Percentiles rank a stretch among this genome's conserved stretches.
Conservation (phyloP, 2,888 invertebrate genomes). For the Hypomecis atomaria region DNA sequence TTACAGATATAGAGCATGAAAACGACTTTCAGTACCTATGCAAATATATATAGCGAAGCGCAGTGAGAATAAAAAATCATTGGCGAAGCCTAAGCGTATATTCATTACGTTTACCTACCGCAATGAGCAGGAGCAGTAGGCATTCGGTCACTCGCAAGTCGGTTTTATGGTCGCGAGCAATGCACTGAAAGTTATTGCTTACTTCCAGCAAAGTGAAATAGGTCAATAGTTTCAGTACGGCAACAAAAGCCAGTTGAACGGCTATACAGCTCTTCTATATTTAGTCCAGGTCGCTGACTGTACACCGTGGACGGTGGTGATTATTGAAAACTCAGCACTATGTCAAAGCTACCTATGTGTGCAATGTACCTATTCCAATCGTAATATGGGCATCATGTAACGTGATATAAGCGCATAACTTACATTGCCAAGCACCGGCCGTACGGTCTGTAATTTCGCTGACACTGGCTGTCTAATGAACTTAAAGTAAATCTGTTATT, state of each 20-base stretch:
- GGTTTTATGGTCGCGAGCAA: slow-evolving; percentile 74
- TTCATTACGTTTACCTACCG: slow-evolving; percentile 39
- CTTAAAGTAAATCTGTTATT: background rate
- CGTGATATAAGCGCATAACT: slow-evolving; percentile 22
- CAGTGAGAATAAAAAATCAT: too few relatives aligned
- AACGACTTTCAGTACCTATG: slow-evolving; percentile 11
- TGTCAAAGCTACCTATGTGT: slow-evolving; percentile 18
- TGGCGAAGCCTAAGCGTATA: slow-evolving; percentile 23
- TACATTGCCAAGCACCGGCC: background rate
- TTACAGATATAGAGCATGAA: slow-evolving; percentile 2
- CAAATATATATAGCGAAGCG: slow-evolving; percentile 34
- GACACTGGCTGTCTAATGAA: background rate
- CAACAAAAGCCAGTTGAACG: slow-evolving; percentile 81
- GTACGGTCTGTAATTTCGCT: slow-evolving; percentile 15
- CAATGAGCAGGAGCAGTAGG: slow-evolving; percentile 52
- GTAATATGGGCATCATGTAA: slow-evolving; percentile 16
- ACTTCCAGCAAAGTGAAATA: slow-evolving; percentile 83
- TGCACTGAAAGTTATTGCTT: slow-evolving; percentile 83
- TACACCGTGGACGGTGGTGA: slow-evolving; percentile 14
- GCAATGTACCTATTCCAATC: slow-evolving; percentile 15
- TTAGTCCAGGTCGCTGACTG: slow-evolving; percentile 67
- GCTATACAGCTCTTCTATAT: slow-evolving; percentile 67
- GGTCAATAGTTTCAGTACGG: slow-evolving; percentile 84
- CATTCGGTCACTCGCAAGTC: slow-evolving; percentile 66
- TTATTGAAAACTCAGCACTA: slow-evolving; percentile 25